Evolutionary conservation across 2,888 invertebrate species (phyloP), one percentile per base, ranked within the genome.

Genomic region (Calameuta filiformis): DNA sequence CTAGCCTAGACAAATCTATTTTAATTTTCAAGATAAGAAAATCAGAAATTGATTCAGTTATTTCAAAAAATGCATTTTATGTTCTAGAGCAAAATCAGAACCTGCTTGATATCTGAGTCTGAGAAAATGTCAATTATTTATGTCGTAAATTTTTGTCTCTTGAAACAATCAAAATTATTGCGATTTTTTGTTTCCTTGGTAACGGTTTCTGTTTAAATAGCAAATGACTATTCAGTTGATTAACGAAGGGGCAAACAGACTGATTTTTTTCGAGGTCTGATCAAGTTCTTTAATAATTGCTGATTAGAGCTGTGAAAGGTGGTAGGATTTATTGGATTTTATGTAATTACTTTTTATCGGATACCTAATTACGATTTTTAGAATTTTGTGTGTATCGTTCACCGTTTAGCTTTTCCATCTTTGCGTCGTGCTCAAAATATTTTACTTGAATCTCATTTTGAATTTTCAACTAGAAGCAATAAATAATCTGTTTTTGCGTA

Each of bases 151-250:
- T 56, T 56, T 56, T 9, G 9, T 56, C 0, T 23, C 23, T 56
- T 56, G 9, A 56, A 56, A 56, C 23, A 56, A 68, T n/a, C 1
- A 31, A 71, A 56, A 75, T 77, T 77, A 37, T 77, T 75, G 77
- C 77, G 75, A 68, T 77, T 77, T 56, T 77, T 75, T 40, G 75
- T 56, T 23, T 56, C 23, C 56, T 15, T 23, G 56, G 56, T 56
- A 23, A 56, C 56, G 9, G 23, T 56, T 56, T 56, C 23, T 56
- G 23, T 56, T 56, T 56, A 23, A 56, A 56, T 56, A 56, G 56
- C 56, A 56, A 56, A 56, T 56, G 56, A 23, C 56, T 23, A 56
- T 56, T 56, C 56, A 56, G 56, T 56, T 56, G 9, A 56, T 56
- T 56, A 56, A 56, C 9, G 56, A 56, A 23, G 56, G 23, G 23